Conservation (phyloP, 2,113 vertebrate genomes). For the Phylloscopus whistleri region DNA sequence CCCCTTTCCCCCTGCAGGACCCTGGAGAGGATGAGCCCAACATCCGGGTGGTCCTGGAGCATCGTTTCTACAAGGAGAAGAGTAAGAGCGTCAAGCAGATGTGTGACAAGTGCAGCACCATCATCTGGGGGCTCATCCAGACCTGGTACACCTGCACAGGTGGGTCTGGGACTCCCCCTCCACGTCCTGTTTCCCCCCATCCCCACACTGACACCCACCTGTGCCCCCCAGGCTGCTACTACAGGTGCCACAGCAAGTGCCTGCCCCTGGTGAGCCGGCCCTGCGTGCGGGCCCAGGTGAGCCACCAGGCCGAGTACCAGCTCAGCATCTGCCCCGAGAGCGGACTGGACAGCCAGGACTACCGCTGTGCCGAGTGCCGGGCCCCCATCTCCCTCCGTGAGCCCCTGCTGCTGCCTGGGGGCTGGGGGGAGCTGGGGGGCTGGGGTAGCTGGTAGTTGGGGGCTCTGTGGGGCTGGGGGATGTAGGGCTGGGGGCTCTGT, state of each 20-base stretch:
- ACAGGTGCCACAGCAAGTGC: slow-evolving; percentile 96
- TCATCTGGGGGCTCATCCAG: slow-evolving; percentile 98
- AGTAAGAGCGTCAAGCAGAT: slow-evolving; percentile 96
- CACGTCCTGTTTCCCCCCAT: fast-evolving
- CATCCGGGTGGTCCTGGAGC: slow-evolving; percentile 86
- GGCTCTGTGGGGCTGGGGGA: not conserved
- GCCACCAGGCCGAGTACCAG: slow-evolving; percentile 94
- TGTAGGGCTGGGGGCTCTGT: not conserved
- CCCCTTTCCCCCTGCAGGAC: slow-evolving; percentile 70
- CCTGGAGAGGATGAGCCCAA: slow-evolving; percentile 93
- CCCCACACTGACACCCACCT: fast-evolving
- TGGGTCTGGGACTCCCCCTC: slow-evolving; percentile 15
- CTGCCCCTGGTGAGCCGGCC: slow-evolving; percentile 91
- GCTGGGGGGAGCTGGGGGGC: not conserved
- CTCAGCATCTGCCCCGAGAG: slow-evolving; percentile 94
- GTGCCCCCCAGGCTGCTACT: slow-evolving; percentile 83
- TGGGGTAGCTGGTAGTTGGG: not conserved
- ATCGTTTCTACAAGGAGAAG: slow-evolving; percentile 97
- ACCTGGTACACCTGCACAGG: slow-evolving; percentile 99
- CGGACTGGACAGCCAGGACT: slow-evolving; percentile 93
- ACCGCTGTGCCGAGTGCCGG: slow-evolving; percentile 92
- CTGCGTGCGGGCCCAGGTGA: slow-evolving; percentile 93
- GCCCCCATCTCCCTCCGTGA: slow-evolving; percentile 89
- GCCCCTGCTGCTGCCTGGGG: slow-evolving; percentile 44
- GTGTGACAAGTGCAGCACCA: slow-evolving; percentile 92